Evolutionary conservation across 2,888 invertebrate species (phyloP).

Genomic region (Cataglyphis albicans): DNA sequence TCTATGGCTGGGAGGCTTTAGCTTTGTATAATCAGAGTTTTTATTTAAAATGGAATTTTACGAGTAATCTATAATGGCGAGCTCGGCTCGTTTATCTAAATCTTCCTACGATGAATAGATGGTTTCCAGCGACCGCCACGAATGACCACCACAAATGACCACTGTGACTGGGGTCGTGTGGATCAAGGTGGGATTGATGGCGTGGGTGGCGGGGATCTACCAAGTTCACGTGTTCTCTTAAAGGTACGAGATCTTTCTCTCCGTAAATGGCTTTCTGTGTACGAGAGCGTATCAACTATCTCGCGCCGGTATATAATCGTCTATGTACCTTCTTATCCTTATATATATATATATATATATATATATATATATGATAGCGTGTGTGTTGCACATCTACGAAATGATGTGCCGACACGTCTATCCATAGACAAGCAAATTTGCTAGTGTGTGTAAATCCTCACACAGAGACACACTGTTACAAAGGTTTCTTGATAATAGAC

Average conservation of each 20-base stretch:
- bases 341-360: neutral
- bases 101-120: slow-evolving; percentile 48
- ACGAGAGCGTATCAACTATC: slow-evolving; percentile 27
- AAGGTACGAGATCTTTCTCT: slow-evolving; percentile 55
- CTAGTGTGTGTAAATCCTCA: neutral
- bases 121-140: slow-evolving; percentile 44
- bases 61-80: slow-evolving; percentile 47
- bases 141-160: slow-evolving; percentile 63
- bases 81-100: slow-evolving; percentile 52
- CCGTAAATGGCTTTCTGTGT: slow-evolving; percentile 59
- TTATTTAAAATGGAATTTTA: slow-evolving; percentile 49
- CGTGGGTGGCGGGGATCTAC: slow-evolving; percentile 57
- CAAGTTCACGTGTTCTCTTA: slow-evolving; percentile 65
- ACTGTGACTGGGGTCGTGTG: slow-evolving; percentile 62
- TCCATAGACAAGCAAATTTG: neutral
- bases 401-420: neutral
- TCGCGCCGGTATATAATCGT: slow-evolving; percentile 31
- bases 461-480: neutral
- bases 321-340: neutral
- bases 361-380: neutral
- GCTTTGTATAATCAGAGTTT: slow-evolving; percentile 21
- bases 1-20: neutral
- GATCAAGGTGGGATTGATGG: slow-evolving; percentile 56
- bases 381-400: neutral
- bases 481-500: neutral